phyloP scores from a whole-genome alignment of 2,888 invertebrate species.

The Nemotelus pantherinus region DNA sequence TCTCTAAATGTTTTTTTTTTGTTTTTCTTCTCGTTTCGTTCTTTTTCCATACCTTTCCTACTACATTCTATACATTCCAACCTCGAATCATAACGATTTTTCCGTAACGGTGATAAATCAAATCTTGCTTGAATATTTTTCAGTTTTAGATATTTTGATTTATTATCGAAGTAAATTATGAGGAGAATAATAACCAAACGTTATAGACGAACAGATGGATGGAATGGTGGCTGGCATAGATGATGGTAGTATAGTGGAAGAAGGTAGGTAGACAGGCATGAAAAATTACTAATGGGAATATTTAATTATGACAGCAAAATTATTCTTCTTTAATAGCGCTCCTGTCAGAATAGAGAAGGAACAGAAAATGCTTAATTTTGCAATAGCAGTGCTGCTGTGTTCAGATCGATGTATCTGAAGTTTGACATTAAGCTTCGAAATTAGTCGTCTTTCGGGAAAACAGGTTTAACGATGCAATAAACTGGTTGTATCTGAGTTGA shows the following conservation, averaged over 20 bases:
- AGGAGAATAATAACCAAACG: background rate
- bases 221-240: too few relatives aligned
- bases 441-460: background rate
- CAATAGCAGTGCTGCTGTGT: too few relatives aligned
- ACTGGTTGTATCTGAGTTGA: background rate
- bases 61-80: background rate
- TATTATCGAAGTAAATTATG: constrained; percentile 31
- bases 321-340: constrained; percentile 3
- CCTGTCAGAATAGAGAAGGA: background rate
- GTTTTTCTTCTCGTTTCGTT: background rate
- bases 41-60: background rate
- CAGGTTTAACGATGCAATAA: constrained; percentile 2
- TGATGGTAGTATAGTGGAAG: background rate
- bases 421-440: too few relatives aligned
- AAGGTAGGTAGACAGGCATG: background rate
- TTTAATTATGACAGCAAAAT: constrained; percentile 17
- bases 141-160: constrained; percentile 27
- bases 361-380: too few relatives aligned
- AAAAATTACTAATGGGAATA: constrained; percentile 18
- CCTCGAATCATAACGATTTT: background rate
- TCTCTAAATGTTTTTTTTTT: background rate
- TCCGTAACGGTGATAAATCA: constrained; percentile 22
- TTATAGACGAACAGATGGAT: too few relatives aligned
- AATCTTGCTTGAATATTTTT: constrained; percentile 16
- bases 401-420: too few relatives aligned